Base-by-base conservation (phyloP, 1,140 invertebrate genomes). In the Cotesia typhae region DNA sequence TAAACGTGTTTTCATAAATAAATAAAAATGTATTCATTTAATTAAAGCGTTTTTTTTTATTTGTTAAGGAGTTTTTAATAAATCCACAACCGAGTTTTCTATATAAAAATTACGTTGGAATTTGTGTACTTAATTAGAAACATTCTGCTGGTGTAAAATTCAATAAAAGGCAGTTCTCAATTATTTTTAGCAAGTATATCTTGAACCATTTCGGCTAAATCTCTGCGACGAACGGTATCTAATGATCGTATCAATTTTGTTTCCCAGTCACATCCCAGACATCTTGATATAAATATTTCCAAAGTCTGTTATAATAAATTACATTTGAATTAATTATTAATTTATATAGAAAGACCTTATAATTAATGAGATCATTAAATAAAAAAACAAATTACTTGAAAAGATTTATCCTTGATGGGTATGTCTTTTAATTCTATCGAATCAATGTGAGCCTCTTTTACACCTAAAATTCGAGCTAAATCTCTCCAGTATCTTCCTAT, bases 401-500 rank as follows among this genome's bases (percentile, higher is more conserved):
- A 69, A 60, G 2, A 55, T 36, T 53, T 59, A 37, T 10, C 83
- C 72, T 82, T 35, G 4, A 76, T 74, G 52, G 76, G 77, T 75
- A 80, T 81, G 72, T 81, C 76, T 70, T 80, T 78, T 3, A 51
- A 74, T 70, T 89, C 83, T 68, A 89, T 86, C 17, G 83, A 78
- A 76, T 90, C 87, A 64, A 90, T 89, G 69, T 83, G 76, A 71
- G 75, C 77, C 85, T 90, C 89, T 70, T 79, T 82, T 6, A 90
- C 78, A 71, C 84, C 81, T 36, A 90, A 80, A 78, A 84, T 80
- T 84, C 90, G 86, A 9, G 84, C 88, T 14, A 90, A 80, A 47
- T 89, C 86, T 77, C 84, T 84, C 90, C 90, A 90, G 70, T 81
- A 81, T 65, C 77, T 83, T 17, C 89, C 90, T 68, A 90, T 80